Percentiles rank a stretch among this genome's conserved stretches.
These are phyloP conservation scores for Theristicus caerulescens DNA, from an alignment of 2,113 vertebrate species.

Conservation along the genomic window DNA sequence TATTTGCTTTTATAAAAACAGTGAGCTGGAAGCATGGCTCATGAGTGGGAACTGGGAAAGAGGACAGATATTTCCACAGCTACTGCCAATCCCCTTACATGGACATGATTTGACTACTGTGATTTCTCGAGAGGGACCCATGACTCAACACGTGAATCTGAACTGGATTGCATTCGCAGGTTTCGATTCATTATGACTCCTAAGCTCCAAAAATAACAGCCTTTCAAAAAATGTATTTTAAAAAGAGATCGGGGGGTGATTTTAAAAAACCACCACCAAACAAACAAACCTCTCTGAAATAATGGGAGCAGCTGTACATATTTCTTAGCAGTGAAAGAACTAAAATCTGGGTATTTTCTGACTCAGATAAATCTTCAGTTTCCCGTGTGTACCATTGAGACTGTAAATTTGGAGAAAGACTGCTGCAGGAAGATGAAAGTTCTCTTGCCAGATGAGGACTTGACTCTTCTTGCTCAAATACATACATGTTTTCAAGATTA, in stretches of 20 bases:
- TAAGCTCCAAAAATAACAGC: not conserved
- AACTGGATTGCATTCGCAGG: not conserved
- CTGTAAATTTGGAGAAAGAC: not conserved
- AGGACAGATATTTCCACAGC: slow-evolving; percentile 15
- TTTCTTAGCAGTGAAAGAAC: not conserved
- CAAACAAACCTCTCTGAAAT: not conserved
- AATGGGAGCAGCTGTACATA: not conserved
- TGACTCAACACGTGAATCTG: not conserved
- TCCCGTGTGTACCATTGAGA: not conserved
- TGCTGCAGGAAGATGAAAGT: not conserved
- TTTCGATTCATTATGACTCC: not conserved
- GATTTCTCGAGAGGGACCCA: not conserved
- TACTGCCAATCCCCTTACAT: slow-evolving; percentile 6
- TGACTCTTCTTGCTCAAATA: not conserved
- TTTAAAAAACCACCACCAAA: not conserved
- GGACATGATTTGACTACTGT: not conserved
- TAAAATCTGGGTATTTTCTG: not conserved
- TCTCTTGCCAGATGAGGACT: not conserved
- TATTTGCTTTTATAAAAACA: not conserved
- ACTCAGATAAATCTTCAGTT: not conserved
- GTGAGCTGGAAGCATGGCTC: not conserved
- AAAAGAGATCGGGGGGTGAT: not conserved
- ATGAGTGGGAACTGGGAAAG: not conserved
- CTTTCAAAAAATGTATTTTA: not conserved
- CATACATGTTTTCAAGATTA: not conserved